phyloP scores from a whole-genome alignment of 2,113 vertebrate species.

The Phycodurus eques region DNA sequence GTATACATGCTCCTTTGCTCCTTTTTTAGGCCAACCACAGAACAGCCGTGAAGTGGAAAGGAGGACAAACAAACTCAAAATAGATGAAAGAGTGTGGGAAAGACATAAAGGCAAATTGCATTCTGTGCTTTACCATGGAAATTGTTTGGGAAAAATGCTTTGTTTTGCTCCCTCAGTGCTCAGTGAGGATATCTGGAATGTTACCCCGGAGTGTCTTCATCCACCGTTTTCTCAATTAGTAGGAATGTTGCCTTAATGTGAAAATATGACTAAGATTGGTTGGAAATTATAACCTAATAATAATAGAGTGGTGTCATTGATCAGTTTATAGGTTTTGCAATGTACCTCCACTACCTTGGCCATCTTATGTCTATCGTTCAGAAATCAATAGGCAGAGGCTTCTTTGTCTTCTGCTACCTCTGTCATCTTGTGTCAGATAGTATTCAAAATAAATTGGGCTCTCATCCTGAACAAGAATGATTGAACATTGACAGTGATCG shows the following conservation, averaged over 20 bases:
- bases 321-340: not conserved
- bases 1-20: slow-evolving; percentile 28
- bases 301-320: too few species aligned
- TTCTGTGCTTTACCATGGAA: slow-evolving; percentile 1
- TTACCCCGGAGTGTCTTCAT: not conserved
- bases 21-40: slow-evolving; percentile 18
- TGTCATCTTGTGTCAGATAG: too few species aligned
- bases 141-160: slow-evolving; percentile 7
- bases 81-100: slow-evolving; percentile 56
- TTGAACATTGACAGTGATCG: too few species aligned
- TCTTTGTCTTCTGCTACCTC: too few species aligned
- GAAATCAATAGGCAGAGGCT: too few species aligned
- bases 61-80: slow-evolving; percentile 49
- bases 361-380: too few species aligned
- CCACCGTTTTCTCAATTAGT: not conserved
- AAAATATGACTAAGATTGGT: not conserved
- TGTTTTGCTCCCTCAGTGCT: not conserved
- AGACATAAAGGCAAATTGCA: slow-evolving; percentile 12
- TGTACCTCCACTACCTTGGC: not conserved
- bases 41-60: slow-evolving; percentile 25
- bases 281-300: not conserved
- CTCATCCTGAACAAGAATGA: too few species aligned
- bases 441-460: too few species aligned
- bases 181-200: not conserved
- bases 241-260: too few species aligned